Evolutionary conservation across 2,113 vertebrate genomes (phyloP), one percentile per base, ranked within the genome.

Genomic region (Pholis gunnellus): DNA sequence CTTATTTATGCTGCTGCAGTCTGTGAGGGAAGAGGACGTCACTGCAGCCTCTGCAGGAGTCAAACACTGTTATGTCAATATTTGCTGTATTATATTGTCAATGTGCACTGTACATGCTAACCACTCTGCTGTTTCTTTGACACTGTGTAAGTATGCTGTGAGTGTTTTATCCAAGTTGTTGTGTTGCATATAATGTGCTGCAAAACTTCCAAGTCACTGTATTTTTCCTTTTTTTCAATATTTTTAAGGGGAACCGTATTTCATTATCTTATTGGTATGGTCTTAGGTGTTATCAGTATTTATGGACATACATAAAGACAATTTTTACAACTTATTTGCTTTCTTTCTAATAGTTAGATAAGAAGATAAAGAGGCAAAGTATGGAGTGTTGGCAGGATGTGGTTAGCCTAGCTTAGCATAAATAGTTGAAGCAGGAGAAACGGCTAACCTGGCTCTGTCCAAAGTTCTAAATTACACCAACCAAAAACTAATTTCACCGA

Each of bases 151-250:
- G 50, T 87, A 54, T 50, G 40, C 56, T 82, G 25, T 74, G 52
- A 78, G 14, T 56, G n/a, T 72, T 77, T 80, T 71, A 0, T 61
- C 9, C 2, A 0, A 68, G 40, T 88, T 29, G 40, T 88, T 29
- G 36, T 82, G 36, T 82, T 83, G 31, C 70, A 50, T 71, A 56
- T 74, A 48, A 48, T 68, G 25, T 76, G 31, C 29, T 78, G 34
- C 69, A 74, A 48, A 77, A 71, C 71, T 78, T 87, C 13, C 2
- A 82, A 74, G 75, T 78, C 81, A 81, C 79, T 88, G 76, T 88
- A 71, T 81, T 72, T 78, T 75, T 17, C 52, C 67, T 74, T 52
- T 65, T 52, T 63, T 60, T 5, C 44, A 15, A 54, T 60, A 25
- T 80, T 68, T 42, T 56, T 0, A 36, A 38, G 0, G 20, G 9